A percentile compares a stretch with the other conserved stretches of the same genome.
Evolutionary conservation across 1,140 invertebrate genomes (phyloP).

Genomic region (Zaprionus kolodkinae): DNA sequence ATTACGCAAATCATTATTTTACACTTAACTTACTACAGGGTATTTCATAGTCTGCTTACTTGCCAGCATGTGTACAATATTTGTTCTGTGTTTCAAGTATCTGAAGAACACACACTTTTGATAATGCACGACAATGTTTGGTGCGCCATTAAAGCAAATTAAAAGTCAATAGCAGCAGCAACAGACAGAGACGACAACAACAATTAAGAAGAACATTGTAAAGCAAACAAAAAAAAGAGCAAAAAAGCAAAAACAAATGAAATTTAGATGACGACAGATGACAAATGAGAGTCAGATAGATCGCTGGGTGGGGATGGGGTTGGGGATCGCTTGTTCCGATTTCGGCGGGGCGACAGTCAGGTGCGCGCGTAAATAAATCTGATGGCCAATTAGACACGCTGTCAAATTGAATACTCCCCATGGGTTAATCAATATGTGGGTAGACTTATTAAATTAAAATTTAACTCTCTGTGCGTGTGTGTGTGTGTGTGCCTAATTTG

Average conservation of each 20-base stretch:
- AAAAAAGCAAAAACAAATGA: conserved; percentile 20
- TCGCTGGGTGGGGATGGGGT: not conserved
- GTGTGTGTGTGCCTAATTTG: conserved; percentile 25
- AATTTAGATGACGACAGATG: conserved; percentile 3
- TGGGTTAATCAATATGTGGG: conserved; percentile 28
- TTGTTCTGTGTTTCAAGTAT: conserved; percentile 22
- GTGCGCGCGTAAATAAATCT: conserved; percentile 33
- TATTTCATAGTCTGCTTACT: not conserved
- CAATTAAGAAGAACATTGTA: conserved; percentile 14
- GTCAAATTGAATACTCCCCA: conserved; percentile 43
- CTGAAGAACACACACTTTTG: conserved; percentile 27
- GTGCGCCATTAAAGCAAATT: conserved; percentile 72
- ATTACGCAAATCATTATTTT: not conserved
- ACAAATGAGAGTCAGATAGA: not conserved
- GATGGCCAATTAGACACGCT: conserved; percentile 21
- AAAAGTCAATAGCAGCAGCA: conserved; percentile 68
- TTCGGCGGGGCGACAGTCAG: conserved; percentile 7
- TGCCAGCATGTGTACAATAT: not conserved
- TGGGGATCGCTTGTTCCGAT: not conserved
- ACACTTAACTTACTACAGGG: not conserved
- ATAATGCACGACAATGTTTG: conserved; percentile 49
- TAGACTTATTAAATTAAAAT: conserved; percentile 20
- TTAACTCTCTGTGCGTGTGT: not conserved
- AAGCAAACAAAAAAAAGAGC: not conserved
- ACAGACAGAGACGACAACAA: conserved; percentile 1